Evolutionary conservation across 2,113 vertebrate species (phyloP).

Genomic region (Ibidorhyncha struthersii): DNA sequence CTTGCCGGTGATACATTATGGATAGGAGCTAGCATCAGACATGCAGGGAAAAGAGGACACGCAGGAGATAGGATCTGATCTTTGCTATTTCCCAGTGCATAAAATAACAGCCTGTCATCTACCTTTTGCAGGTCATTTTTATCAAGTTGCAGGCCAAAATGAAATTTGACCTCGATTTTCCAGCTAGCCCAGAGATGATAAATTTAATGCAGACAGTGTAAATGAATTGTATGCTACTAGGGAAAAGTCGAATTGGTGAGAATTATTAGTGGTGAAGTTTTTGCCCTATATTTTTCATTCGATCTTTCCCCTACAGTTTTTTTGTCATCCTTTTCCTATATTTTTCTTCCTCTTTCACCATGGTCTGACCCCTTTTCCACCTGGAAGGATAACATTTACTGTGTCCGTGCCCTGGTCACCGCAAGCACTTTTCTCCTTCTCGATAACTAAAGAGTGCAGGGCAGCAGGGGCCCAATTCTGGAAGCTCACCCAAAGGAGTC

Average conservation of each 20-base stretch:
- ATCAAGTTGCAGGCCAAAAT: constrained; percentile 74
- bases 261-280: constrained; percentile 15
- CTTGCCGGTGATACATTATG: constrained; percentile 10
- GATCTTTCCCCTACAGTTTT: neutral
- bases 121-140: constrained; percentile 79
- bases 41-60: constrained; percentile 17
- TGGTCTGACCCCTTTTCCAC: neutral
- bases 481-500: neutral
- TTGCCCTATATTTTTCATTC: neutral
- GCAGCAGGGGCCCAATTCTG: neutral
- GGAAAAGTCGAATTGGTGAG: constrained; percentile 8
- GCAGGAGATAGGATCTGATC: constrained; percentile 57
- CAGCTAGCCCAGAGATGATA: constrained; percentile 61
- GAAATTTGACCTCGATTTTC: constrained; percentile 81
- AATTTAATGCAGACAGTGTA: constrained; percentile 66
- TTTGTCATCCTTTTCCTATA: neutral
- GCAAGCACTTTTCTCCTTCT: neutral
- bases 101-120: constrained; percentile 80
- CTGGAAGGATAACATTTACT: constrained; percentile 1
- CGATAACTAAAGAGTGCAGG: neutral
- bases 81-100: constrained; percentile 74
- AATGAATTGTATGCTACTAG: constrained; percentile 42
- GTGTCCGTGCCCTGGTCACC: neutral
- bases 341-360: neutral
- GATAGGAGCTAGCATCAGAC: constrained; percentile 28